Evolutionary conservation across 2,797 vertebrate genomes (phyloP).

Genomic region (Ibycter americanus): DNA sequence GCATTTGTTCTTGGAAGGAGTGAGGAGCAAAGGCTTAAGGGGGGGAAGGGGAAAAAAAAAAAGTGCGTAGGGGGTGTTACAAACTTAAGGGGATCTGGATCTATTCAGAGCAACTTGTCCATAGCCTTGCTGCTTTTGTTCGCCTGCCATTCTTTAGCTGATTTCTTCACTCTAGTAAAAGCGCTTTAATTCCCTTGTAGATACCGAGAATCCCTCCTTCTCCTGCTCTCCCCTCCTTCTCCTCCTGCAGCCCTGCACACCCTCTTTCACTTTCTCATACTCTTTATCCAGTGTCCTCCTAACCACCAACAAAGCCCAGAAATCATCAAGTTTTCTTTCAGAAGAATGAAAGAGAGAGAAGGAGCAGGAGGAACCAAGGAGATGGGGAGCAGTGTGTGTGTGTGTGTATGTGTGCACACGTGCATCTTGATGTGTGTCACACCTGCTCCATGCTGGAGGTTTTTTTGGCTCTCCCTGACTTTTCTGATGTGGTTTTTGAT

Average conservation of each 20-base stretch:
- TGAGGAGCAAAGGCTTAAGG: slow-evolving; percentile 76
- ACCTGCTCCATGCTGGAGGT: background rate
- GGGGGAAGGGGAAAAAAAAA: slow-evolving; percentile 53
- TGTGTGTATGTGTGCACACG: rapidly evolving
- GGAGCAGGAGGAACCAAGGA: background rate
- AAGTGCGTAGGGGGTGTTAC: slow-evolving; percentile 75
- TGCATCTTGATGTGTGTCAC: background rate
- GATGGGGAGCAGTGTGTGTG: background rate
- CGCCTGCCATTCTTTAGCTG: slow-evolving; percentile 78
- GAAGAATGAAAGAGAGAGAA: background rate
- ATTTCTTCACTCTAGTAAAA: slow-evolving; percentile 84
- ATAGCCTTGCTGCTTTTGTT: slow-evolving; percentile 79
- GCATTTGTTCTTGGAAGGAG: slow-evolving; percentile 79
- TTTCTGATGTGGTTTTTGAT: background rate
- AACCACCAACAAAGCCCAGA: slow-evolving; percentile 73
- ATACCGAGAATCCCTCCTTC: slow-evolving; percentile 79
- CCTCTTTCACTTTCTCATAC: slow-evolving; percentile 73
- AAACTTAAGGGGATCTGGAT: slow-evolving; percentile 81
- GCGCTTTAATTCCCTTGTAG: slow-evolving; percentile 85
- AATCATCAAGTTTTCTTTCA: slow-evolving; percentile 64
- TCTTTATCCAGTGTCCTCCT: slow-evolving; percentile 66
- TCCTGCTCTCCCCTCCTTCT: slow-evolving; percentile 67
- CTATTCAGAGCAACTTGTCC: slow-evolving; percentile 83
- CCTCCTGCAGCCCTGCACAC: slow-evolving; percentile 29
- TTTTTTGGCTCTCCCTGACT: background rate